Evolutionary conservation across 2,888 invertebrate genomes (phyloP).

Genomic region (Mellilla xanthometata): DNA sequence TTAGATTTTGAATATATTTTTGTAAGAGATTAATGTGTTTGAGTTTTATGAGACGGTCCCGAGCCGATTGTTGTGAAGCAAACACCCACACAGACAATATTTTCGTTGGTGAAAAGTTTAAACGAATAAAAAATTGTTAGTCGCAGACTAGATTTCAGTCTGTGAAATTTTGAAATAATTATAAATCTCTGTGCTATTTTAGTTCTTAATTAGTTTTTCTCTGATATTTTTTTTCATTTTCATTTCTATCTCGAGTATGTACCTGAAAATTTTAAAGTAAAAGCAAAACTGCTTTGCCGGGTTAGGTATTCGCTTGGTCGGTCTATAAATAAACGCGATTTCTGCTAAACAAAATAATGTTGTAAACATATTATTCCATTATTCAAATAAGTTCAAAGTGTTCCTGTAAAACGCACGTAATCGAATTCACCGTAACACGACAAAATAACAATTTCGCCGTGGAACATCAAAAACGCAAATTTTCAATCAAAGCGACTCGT

Average conservation of each 20-base stretch:
- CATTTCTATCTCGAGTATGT: too few relatives aligned
- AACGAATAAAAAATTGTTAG: neutral
- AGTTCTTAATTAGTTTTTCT: too few relatives aligned
- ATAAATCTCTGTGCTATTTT: too few relatives aligned
- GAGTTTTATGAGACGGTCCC: constrained; percentile 8
- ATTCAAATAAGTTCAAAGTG: constrained; percentile 10
- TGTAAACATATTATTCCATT: constrained; percentile 7
- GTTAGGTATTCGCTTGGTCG: too few relatives aligned
- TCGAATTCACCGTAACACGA: constrained; percentile 21
- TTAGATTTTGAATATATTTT: constrained; percentile 18
- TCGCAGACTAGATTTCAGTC: too few relatives aligned
- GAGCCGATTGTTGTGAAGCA: constrained; percentile 8
- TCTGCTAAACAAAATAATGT: constrained; percentile 1
- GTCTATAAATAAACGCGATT: neutral
- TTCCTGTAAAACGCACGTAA: constrained; percentile 19
- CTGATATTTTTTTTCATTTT: too few relatives aligned
- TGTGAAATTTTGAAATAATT: too few relatives aligned
- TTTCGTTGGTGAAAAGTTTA: constrained; percentile 2
- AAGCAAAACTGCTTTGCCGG: too few relatives aligned
- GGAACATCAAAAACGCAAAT: constrained; percentile 35
- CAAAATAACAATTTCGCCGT: constrained; percentile 34
- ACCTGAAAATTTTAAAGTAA: too few relatives aligned
- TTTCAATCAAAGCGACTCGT: constrained; percentile 35
- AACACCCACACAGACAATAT: constrained; percentile 8
- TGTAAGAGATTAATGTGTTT: constrained; percentile 19